Base-by-base conservation (phyloP, 2,888 invertebrate genomes). In the Coenonympha glycerion region DNA sequence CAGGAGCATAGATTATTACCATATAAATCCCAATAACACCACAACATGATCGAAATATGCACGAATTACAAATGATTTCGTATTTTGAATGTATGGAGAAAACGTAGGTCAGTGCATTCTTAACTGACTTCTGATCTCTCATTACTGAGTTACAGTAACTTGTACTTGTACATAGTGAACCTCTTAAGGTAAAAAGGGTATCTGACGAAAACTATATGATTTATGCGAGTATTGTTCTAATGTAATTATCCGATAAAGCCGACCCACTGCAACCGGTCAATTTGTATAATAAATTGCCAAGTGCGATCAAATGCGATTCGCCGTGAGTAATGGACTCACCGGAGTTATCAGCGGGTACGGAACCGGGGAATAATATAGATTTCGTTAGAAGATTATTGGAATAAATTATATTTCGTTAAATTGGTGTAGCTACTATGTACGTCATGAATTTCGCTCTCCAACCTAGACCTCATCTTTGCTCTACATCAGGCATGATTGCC, bases 171-270 rank as follows among this genome's bases (percentile, higher is more conserved):
- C 39, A 39, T 22, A 22, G 6, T 15, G 3, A 4, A 24, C 22
- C 26, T 28, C 40, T 28, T 31, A 44, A 13, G 21, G 30, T 45
- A 26, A 31, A 37, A 30, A 31, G 46, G 26, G 37, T 37, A 50
- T 50, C 31, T 11, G 34, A 47, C 37, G 19, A 47, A 31, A 13
- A 34, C 21, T 16, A 51, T 16, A 51, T 53, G 56, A 57, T 57
- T 57, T 57, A 57, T 49, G 48, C 49, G 16, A 24, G 53, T 44
- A 56, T 56, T 56, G 51, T 57, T 54, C 44, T 41, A 42, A 46
- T 50, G 36, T 55, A 57, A 53, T 54, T 54, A 53, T 46, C 46
- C 46, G 22, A 46, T 49, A 47, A 52, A 47, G 40, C 49, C 30
- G 31, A 44, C 33, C 33, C 39, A 16, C 46, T 6, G 37, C 48